Evolutionary conservation across 1,140 invertebrate species (phyloP), one percentile per base, ranked within the genome.

Genomic region (Pectinophora gossypiella): DNA sequence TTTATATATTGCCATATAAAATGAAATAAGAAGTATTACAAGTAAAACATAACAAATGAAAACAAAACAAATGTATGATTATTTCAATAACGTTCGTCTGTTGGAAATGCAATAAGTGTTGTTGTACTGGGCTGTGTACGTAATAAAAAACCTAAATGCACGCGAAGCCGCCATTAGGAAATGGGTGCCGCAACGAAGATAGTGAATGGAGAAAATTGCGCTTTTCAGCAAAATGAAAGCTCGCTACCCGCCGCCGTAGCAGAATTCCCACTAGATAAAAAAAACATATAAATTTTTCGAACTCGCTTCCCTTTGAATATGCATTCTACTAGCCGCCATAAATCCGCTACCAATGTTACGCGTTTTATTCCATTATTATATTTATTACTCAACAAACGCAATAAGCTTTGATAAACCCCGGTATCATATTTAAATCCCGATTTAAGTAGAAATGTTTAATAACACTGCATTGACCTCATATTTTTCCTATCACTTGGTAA

Each of bases 191-290:
- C 68, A 74, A 60, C 50, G 62, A 60, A 63, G 61, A 71, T 72
- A 74, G 57, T 75, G 76, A 83, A 85, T 75, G 69, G 75, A 65
- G 78, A 84, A 79, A 84, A 85, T 82, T 85, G 78, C 72, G 75
- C 78, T 85, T 85, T 84, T 79, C 75, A 85, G 68, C 69, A 56
- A 80, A 80, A 85, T 79, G 71, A 83, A 83, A 80, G 72, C 73
- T 65, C 62, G 72, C 68, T 60, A 67, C 67, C 66, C 63, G 72
- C 68, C 58, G 66, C 68, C 67, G 61, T 67, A 65, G 60, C 72
- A 66, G 62, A 69, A 74, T 75, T 76, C 67, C 63, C 66, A 61
- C 57, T 70, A 73, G 65, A 78, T 74, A 77, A 83, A 79, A 79
- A 79, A 72, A 61, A 60, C 53, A 65, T 67, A 75, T 72, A 73